Conservation (phyloP, 2,113 vertebrate species). For the Crotalus helleri region DNA sequence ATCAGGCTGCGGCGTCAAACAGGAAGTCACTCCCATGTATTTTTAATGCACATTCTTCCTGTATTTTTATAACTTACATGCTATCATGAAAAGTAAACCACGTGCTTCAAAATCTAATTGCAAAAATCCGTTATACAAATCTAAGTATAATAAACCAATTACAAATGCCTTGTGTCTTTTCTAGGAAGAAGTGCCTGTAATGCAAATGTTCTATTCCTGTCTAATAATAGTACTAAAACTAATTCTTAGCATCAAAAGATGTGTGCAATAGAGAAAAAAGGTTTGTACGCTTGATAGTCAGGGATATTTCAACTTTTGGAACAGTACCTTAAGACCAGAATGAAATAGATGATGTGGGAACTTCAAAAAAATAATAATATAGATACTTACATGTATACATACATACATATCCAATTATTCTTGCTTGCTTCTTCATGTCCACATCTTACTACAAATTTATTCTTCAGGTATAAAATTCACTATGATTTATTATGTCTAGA, state of each 20-base stretch:
- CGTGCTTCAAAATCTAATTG: not conserved
- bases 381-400: not conserved
- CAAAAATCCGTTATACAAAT: not conserved
- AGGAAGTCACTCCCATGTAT: not conserved
- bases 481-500: conserved; percentile 27
- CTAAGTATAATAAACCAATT: not conserved
- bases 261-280: not conserved
- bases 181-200: not conserved
- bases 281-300: not conserved
- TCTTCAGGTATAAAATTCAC: conserved; percentile 23
- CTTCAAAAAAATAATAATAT: not conserved
- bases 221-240: not conserved
- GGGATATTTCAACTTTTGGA: not conserved
- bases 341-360: not conserved
- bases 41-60: not conserved
- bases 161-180: not conserved
- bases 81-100: not conserved
- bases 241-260: not conserved
- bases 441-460: not conserved
- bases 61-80: not conserved
- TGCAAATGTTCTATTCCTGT: not conserved
- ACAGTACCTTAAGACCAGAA: not conserved
- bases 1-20: too few species aligned
- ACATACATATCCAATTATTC: not conserved
- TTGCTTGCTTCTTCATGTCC: not conserved